These are phyloP conservation scores for Lasiurus borealis DNA, from an alignment of 2,113 vertebrate genomes.

Conservation along the genomic window DNA sequence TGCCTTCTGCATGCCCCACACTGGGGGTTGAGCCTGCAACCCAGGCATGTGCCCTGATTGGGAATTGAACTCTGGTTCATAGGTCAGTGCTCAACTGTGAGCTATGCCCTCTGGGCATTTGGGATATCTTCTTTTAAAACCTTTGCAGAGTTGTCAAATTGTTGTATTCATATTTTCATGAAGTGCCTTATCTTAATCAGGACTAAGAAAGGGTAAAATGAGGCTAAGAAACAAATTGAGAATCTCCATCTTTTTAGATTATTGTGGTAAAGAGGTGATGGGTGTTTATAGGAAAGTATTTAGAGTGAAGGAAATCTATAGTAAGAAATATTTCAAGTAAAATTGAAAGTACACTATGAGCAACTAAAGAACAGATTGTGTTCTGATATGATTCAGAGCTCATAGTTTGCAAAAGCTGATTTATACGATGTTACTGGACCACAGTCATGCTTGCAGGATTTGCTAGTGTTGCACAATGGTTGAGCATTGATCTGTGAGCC, in stretches of 20 bases:
- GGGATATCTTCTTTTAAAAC: constrained; percentile 28
- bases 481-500: too few relatives aligned
- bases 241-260: not conserved
- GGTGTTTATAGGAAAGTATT: constrained; percentile 45
- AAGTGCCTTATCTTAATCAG: constrained; percentile 37
- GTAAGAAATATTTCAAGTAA: constrained; percentile 16
- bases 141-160: not conserved
- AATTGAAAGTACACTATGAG: not conserved
- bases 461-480: not conserved
- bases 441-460: not conserved
- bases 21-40: too few relatives aligned
- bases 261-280: constrained; percentile 15
- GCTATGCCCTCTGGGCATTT: not conserved
- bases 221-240: not conserved
- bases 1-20: too few relatives aligned
- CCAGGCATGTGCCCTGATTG: too few relatives aligned
- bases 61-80: too few relatives aligned
- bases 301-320: not conserved
- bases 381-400: not conserved
- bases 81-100: too few relatives aligned
- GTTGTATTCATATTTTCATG: not conserved
- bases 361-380: not conserved
- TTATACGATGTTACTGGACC: not conserved
- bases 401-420: not conserved
- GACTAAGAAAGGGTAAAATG: not conserved